Evolutionary conservation across 1,140 invertebrate species (phyloP).

Genomic region (Plectrocnemia conspersa): DNA sequence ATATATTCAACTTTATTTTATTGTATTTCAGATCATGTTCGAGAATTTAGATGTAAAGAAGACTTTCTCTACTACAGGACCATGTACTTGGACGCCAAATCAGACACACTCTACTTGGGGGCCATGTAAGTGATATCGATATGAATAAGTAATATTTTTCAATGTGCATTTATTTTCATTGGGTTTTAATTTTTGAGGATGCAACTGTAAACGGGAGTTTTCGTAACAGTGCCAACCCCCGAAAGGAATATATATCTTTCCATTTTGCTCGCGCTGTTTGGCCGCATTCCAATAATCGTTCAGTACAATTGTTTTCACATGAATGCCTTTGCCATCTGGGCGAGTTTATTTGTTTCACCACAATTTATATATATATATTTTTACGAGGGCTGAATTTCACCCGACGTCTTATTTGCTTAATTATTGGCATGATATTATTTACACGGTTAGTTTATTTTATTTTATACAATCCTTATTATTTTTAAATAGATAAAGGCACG

Average conservation of each 20-base stretch:
- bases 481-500: no score
- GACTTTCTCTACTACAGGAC: constrained; percentile 84
- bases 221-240: no score
- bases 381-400: no score
- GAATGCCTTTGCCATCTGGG: constrained; percentile 18
- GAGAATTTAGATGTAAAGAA: constrained; percentile 83
- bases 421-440: no score
- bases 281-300: constrained; percentile 20
- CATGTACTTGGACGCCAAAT: constrained; percentile 78
- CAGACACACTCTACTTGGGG: constrained; percentile 83
- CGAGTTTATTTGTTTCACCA: constrained; percentile 13
- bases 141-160: not conserved
- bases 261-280: constrained; percentile 15
- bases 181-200: not conserved
- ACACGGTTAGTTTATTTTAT: no score
- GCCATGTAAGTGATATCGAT: constrained; percentile 79
- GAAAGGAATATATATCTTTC: constrained; percentile 11
- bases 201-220: not conserved
- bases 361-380: constrained; percentile 9
- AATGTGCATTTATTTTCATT: not conserved
- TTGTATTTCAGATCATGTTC: constrained; percentile 81
- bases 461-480: no score
- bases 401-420: no score
- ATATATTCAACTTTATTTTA: constrained; percentile 26
- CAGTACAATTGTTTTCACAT: constrained; percentile 24